Evolutionary conservation across 2,888 invertebrate species (phyloP), one percentile per base, ranked within the genome.

Genomic region (Plusia festucae): DNA sequence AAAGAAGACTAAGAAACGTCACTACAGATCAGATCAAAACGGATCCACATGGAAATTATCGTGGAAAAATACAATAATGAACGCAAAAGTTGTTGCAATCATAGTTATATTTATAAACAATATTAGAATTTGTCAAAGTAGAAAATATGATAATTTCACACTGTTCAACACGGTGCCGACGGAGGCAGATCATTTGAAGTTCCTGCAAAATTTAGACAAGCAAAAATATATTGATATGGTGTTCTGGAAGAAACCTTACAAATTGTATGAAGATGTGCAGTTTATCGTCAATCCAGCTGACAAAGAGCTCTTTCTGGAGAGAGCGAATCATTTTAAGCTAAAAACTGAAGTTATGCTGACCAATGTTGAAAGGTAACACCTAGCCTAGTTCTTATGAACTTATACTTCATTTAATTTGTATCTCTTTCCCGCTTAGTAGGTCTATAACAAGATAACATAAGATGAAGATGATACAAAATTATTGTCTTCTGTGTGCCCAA

Each of bases 221-320:
- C 78, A 87, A 46, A 91, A 86, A 65, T 92, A 92, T 27, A 78
- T 93, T 0, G 83, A 93, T 46, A 66, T 91, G 6, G 63, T 84
- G 0, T 93, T 91, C 70, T 92, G 91, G 91, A 87, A 82, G 44
- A 86, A 79, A 20, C 92, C 93, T 0, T 72, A 73, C 0, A 91
- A 88, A 61, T 61, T 93, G 32, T 82, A 79, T 60, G 79, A 85
- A 16, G 82, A 87, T 49, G 85, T 90, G 0, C 91, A 93, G 46
- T 75, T 93, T 11, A 70, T 93, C 1, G 88, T 93, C 0, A 84
- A 80, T 44, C 87, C 88, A 2, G 52, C 51, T 0, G 89, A 93
- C 11, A 71, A 63, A 7, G 82, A 77, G 0, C 1, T 87, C 1
- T 90, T 93, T 44, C 46, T 81, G 16, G 90, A 93, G 52, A 88